Base-by-base conservation (phyloP, 2,113 vertebrate genomes). In the Microcebus griseorufus region DNA sequence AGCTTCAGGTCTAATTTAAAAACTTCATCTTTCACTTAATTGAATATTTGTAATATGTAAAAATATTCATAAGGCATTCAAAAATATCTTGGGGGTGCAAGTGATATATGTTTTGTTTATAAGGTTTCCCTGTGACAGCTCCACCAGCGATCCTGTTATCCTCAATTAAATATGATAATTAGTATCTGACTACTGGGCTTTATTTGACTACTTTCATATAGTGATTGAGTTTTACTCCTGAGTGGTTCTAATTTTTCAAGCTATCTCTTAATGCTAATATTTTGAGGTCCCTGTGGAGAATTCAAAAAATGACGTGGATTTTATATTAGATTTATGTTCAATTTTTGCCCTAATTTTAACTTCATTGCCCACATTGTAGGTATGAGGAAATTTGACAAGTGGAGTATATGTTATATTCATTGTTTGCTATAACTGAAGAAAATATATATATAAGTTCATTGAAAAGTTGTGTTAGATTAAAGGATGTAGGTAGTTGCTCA, bases 221-320 rank as follows among this genome's bases (percentile, higher is more conserved):
- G 10, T 67, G 27, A 58, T 83, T 94, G 20, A 53, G 88, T 94
- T 82, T 93, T 60, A 80, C 58, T 84, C 13, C 73, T 85, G 51
- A 37, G 60, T 85, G 67, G 3, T 62, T 60, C 86, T 91, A 85
- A 81, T 62, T 96, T 91, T 93, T 97, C 58, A 82, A n/a, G 39
- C 9, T 93, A 72, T 75, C n/a, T 81, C 5, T 85, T 96, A 90
- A 78, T 91, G 17, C 23, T 95, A n/a, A 76, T 93, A 67, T 97
- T 91, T 88, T 95, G 82, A 84, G 39, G 5, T 1, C 2, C 42
- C 89, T 91, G 37, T 16, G 72, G 65, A 95, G 64, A 95, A 94
- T n/a, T 88, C 8, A 88, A 78, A 87, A 91, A 76, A 8, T 37
- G 22, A 27, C 65, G 42, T 9, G 3, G 4, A 48, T 69, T 90